phyloP scores from a whole-genome alignment of 1,140 invertebrate genomes.

The Micrasema longulum region DNA sequence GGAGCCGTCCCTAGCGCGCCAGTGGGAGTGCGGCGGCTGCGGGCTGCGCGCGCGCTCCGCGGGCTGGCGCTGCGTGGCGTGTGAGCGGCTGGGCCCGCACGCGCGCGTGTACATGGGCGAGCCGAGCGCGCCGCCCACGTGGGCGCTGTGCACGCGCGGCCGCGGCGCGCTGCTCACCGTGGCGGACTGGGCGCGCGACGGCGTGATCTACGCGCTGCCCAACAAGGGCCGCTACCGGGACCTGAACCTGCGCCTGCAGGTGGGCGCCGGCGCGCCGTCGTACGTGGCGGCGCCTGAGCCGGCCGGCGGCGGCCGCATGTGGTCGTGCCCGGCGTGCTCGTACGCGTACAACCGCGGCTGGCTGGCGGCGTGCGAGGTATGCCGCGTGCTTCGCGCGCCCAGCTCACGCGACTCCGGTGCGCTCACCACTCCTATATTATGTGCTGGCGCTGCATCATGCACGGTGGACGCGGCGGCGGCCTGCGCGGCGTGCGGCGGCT shows the following conservation, averaged over 20 bases:
- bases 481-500: constrained; percentile 87
- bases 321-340: constrained; percentile 88
- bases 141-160: constrained; percentile 67
- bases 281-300: constrained; percentile 59
- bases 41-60: constrained; percentile 64
- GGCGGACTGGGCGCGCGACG: constrained; percentile 54
- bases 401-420: constrained; percentile 63
- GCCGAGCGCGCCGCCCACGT: constrained; percentile 69
- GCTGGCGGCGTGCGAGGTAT: constrained; percentile 83
- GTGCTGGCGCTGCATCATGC: constrained; percentile 88
- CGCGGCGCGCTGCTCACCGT: constrained; percentile 38
- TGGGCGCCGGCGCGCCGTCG: constrained; percentile 64
- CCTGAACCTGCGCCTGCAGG: constrained; percentile 65
- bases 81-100: constrained; percentile 64
- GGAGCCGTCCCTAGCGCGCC: constrained; percentile 63
- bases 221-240: constrained; percentile 68
- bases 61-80: constrained; percentile 66
- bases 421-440: constrained; percentile 71
- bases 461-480: constrained; percentile 76
- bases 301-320: constrained; percentile 73
- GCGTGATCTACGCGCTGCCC: constrained; percentile 66
- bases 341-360: constrained; percentile 88
- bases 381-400: constrained; percentile 74
- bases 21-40: constrained; percentile 63
- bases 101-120: constrained; percentile 67